A percentile compares a stretch with the other conserved stretches of the same genome.
phyloP scores from a whole-genome alignment of 2,888 invertebrate genomes.

The Drymonia ruficornis region DNA sequence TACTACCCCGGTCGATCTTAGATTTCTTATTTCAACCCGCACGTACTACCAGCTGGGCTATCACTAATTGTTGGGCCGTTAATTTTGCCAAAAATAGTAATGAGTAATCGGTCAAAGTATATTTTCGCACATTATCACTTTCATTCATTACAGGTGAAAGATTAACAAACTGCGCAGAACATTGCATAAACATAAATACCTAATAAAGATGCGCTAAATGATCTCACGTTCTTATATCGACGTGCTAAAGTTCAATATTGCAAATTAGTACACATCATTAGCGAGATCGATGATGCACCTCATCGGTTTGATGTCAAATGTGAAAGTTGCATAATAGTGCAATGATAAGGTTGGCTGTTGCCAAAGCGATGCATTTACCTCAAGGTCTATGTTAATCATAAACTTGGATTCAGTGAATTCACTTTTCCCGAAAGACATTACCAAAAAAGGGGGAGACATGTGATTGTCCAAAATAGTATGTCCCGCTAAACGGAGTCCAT shows the following conservation, averaged over 20 bases:
- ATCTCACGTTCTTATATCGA: background rate
- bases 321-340: background rate
- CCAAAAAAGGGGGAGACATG: no score
- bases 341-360: background rate
- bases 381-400: no score
- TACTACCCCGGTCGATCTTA: no score
- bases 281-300: slow-evolving; percentile 2
- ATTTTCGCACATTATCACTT: background rate
- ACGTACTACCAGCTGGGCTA: no score
- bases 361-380: no score
- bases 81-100: background rate
- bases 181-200: background rate
- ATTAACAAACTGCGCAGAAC: background rate
- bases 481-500: no score
- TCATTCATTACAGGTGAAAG: background rate
- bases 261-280: background rate
- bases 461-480: no score
- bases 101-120: background rate
- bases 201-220: background rate
- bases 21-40: no score
- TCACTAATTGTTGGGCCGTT: background rate
- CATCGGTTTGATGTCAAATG: background rate
- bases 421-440: no score
- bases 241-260: slow-evolving; percentile 1
- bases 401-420: no score